Percentiles rank a stretch among this genome's conserved stretches.
Conservation (phyloP, 2,113 vertebrate genomes). For the rat (Rattus norvegicus) region DNA sequence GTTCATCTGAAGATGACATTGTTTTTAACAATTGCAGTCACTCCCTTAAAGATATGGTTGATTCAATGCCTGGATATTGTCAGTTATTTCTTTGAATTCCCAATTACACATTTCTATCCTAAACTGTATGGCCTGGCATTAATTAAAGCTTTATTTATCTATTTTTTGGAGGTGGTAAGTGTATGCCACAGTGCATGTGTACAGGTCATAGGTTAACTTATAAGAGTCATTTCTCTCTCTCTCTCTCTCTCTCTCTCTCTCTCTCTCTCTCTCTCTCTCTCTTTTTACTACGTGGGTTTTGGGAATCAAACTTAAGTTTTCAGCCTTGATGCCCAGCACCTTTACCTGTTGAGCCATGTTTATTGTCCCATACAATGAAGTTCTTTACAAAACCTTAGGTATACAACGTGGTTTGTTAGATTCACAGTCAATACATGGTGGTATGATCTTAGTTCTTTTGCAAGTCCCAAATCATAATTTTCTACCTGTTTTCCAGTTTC, state of each 20-base stretch:
- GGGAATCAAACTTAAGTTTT: not conserved
- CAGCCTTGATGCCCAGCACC: not conserved
- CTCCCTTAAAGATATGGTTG: constrained; percentile 88
- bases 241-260: no score
- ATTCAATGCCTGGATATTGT: constrained; percentile 90
- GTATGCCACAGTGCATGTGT: not conserved
- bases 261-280: not conserved
- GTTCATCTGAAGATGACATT: constrained; percentile 81
- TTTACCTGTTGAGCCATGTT: not conserved
- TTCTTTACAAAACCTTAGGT: not conserved
- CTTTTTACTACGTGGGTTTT: not conserved
- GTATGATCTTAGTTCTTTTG: not conserved
- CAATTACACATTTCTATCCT: constrained; percentile 94
- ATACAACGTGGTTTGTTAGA: not conserved
- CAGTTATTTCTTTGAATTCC: not conserved
- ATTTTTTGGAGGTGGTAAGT: not conserved
- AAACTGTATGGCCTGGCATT: constrained; percentile 95
- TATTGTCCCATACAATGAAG: not conserved
- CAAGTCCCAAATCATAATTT: not conserved
- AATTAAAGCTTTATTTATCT: not conserved
- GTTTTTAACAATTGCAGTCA: constrained; percentile 83
- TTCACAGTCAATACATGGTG: not conserved
- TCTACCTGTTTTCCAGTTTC: not conserved
- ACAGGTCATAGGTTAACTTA: not conserved
- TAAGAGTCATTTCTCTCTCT: not conserved